Evolutionary conservation across 2,797 vertebrate species (phyloP).

Genomic region (Clarias pachynema): DNA sequence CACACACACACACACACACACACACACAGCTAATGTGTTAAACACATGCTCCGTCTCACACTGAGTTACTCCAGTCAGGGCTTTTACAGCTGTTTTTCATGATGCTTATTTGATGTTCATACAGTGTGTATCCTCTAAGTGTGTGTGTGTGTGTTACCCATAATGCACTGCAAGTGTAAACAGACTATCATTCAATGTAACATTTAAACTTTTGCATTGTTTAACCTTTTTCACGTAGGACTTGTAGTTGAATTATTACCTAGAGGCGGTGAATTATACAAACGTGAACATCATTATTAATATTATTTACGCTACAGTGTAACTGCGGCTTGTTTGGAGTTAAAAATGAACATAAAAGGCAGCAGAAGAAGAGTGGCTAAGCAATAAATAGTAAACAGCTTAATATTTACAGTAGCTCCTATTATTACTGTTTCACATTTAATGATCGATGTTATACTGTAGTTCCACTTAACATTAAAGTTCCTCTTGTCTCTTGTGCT

Average conservation of each 20-base stretch:
- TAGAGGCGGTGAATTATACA: neutral
- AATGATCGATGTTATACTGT: neutral
- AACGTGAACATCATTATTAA: neutral
- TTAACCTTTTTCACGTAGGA: neutral
- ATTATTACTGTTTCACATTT: too few species aligned
- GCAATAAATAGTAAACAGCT: neutral
- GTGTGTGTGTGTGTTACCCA: neutral
- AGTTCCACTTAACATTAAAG: neutral
- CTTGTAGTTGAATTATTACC: neutral
- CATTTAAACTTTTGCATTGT: neutral
- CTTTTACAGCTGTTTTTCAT: neutral
- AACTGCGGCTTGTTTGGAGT: neutral
- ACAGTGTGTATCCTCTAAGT: neutral
- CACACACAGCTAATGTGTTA: slow-evolving; percentile 54
- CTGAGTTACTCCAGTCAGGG: neutral
- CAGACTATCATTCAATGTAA: neutral
- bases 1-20: slow-evolving; percentile 56
- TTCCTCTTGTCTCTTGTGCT: neutral
- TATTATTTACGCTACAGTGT: neutral
- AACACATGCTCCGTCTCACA: slow-evolving; percentile 26
- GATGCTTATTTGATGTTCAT: slow-evolving; percentile 63
- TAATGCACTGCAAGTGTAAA: neutral
- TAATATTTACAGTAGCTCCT: too few species aligned
- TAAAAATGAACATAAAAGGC: too few species aligned
- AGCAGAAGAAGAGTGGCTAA: neutral